Evolutionary conservation across 2,797 vertebrate genomes (phyloP), one percentile per base, ranked within the genome.

Genomic region (Petrocephalus sullivani): DNA sequence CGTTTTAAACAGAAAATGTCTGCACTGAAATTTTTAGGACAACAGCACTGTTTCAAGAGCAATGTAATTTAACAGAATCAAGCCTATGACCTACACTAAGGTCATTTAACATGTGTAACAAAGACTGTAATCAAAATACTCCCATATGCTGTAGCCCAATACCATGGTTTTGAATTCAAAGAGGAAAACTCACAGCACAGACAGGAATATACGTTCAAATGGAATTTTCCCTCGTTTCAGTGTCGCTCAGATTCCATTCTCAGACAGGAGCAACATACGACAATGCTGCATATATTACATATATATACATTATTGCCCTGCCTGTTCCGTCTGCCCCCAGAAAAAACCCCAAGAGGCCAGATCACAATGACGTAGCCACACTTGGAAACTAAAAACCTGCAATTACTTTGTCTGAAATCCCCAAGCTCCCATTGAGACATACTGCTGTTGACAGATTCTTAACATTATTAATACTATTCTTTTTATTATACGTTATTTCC

Each of bases 341-440:
- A 81, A 58, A 82, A 87, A 49, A 51, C 1, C 57, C 58, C 57
- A 37, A 33, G 78, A 58, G 81, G 10, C 58, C 10, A 3, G 60
- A 71, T 71, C n/a, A 46, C 82, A 53, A 85, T 88, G 64, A 86
- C 60, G 58, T 84, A 85, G 53, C 61, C 64, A 64, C 61, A 75
- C 61, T 46, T 14, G 14, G 88, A 75, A 88, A 88, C 51, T 56
- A 64, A 86, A 85, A 86, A 88, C 88, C 83, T 9, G 51, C 82
- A 85, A 88, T 86, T 88, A 86, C 58, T 84, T 88, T 75, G 61
- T 88, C 83, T 86, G 14, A 86, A 88, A 88, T 75, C n/a, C 88
- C 83, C 5, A 28, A 46, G 83, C 60, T 56, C 21, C 51, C 88
- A 85, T 71, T 16, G 4, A 88, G 19, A 75, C 33, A 16, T 53